phyloP scores from a whole-genome alignment of 2,888 invertebrate species.

The Limnephilus rhombicus region DNA sequence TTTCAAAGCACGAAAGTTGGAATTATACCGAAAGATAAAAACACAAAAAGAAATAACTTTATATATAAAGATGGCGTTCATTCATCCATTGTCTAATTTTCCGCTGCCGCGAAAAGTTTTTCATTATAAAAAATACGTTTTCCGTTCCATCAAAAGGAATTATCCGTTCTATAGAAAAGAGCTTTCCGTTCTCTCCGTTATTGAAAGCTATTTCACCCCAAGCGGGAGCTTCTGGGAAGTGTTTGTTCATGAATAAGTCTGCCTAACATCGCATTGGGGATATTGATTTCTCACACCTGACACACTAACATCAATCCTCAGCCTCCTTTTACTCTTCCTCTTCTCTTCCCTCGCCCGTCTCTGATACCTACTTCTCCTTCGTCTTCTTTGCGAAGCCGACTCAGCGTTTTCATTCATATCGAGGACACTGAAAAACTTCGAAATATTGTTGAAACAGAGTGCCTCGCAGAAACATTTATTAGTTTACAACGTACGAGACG shows the following conservation, averaged over 20 bases:
- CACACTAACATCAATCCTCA: conserved; percentile 53
- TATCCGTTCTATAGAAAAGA: neutral
- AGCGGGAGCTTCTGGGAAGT: conserved; percentile 10
- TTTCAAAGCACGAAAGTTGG: neutral
- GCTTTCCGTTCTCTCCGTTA: neutral
- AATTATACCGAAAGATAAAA: neutral
- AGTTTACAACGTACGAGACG: neutral
- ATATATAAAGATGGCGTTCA: neutral
- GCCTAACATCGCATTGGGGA: conserved; percentile 8
- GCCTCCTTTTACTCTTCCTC: neutral
- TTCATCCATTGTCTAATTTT: neutral
- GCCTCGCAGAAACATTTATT: neutral
- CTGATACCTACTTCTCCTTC: neutral
- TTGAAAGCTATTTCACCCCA: neutral
- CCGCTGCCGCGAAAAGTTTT: neutral
- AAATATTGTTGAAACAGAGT: neutral
- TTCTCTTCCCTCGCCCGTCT: neutral
- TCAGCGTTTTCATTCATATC: neutral
- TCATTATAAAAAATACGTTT: neutral
- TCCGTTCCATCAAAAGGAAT: neutral
- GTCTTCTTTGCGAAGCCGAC: conserved; percentile 7
- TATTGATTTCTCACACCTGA: conserved; percentile 44
- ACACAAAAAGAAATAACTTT: neutral
- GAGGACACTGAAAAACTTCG: conserved; percentile 9
- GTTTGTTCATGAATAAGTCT: conserved; percentile 9